Percentiles rank a stretch among this genome's conserved stretches.
phyloP scores from a whole-genome alignment of 2,888 invertebrate genomes.

The Ophion slaviceki region DNA sequence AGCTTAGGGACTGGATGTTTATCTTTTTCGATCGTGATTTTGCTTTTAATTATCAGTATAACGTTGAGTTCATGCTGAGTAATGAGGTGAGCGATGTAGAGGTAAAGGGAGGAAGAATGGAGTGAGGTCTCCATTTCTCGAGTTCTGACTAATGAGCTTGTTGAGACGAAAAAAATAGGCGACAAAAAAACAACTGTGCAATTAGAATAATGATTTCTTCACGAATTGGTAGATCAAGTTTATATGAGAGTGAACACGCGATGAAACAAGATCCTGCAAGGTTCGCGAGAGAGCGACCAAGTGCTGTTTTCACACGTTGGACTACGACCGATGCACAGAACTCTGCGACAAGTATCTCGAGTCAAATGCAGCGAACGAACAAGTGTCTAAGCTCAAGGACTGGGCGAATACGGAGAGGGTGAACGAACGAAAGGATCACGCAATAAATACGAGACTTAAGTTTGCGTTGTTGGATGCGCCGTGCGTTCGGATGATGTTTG shows the following conservation, averaged over 20 bases:
- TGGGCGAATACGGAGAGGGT: slow-evolving; percentile 85
- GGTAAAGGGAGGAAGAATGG: not conserved
- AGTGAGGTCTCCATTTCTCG: too few species aligned
- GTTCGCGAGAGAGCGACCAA: slow-evolving; percentile 90
- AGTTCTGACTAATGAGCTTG: not conserved
- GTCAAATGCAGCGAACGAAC: slow-evolving; percentile 84
- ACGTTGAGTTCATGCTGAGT: too few species aligned
- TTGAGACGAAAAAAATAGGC: too few species aligned
- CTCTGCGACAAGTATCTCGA: slow-evolving; percentile 89
- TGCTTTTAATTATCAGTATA: too few species aligned
- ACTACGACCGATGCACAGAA: slow-evolving; percentile 89
- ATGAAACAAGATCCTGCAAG: slow-evolving; percentile 91
- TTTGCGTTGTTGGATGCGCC: too few species aligned
- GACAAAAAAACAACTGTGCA: not conserved
- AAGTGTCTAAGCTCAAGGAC: slow-evolving; percentile 83
- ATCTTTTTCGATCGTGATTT: too few species aligned
- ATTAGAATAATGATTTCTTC: slow-evolving; percentile 11
- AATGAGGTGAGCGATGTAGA: slow-evolving; percentile 82
- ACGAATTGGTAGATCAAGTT: slow-evolving; percentile 85
- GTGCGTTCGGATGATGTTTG: too few species aligned
- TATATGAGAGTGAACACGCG: slow-evolving; percentile 92
- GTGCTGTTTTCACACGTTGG: slow-evolving; percentile 88
- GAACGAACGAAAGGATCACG: slow-evolving; percentile 58
- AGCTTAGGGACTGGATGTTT: too few species aligned
- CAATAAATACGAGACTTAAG: not conserved